Evolutionary conservation across 2,888 invertebrate genomes (phyloP).

Genomic region (Trilocha varians): DNA sequence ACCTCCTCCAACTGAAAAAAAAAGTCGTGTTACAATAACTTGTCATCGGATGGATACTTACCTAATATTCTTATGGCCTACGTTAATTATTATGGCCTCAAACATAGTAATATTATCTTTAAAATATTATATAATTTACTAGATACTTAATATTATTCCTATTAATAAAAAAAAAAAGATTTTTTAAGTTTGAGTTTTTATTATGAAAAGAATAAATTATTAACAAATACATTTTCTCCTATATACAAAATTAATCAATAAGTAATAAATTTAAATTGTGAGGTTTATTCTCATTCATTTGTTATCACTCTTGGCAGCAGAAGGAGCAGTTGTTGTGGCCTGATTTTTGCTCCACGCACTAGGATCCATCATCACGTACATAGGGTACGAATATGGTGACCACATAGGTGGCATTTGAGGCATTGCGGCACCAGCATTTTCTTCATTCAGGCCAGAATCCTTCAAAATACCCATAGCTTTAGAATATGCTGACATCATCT

Average conservation of each 20-base stretch:
- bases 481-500: slow-evolving; percentile 49
- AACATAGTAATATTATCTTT: too few species aligned
- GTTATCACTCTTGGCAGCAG: slow-evolving; percentile 3
- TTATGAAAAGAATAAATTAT: too few species aligned
- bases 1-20: too few species aligned
- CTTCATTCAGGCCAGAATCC: slow-evolving; percentile 38
- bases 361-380: slow-evolving; percentile 57
- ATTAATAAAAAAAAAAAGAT: too few species aligned
- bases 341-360: slow-evolving; percentile 40
- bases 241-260: background rate
- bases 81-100: too few species aligned
- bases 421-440: slow-evolving; percentile 25
- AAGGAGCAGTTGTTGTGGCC: slow-evolving; percentile 14
- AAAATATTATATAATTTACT: too few species aligned
- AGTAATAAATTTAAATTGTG: background rate
- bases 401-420: slow-evolving; percentile 35
- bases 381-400: slow-evolving; percentile 45
- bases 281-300: too few species aligned
- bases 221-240: background rate
- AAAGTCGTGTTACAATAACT: too few species aligned
- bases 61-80: too few species aligned
- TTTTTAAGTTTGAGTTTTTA: too few species aligned
- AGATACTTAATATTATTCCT: background rate
- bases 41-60: too few species aligned
- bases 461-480: slow-evolving; percentile 42